These are phyloP conservation scores for Pao palembangensis DNA, from an alignment of 2,113 vertebrate species.

Conservation along the genomic window DNA sequence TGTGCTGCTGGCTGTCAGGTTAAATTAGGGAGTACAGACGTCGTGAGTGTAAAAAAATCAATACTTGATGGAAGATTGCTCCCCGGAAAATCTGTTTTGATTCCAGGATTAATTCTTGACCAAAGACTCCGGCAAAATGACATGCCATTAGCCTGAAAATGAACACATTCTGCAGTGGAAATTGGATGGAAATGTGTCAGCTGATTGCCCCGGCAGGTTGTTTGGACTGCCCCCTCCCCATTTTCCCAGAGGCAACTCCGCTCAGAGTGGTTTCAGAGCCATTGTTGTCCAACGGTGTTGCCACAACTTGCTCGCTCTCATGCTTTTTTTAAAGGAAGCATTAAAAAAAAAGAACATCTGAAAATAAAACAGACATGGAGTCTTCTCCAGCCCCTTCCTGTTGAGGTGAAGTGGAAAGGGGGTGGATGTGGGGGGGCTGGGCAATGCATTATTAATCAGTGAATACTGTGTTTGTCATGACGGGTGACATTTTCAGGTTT, in stretches of 20 bases:
- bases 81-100: conserved; percentile 99
- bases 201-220: conserved; percentile 93
- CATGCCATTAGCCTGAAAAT: conserved; percentile 99
- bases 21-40: conserved; percentile 99
- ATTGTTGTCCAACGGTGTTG: conserved; percentile 85
- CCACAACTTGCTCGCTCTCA: conserved; percentile 53
- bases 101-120: conserved; percentile 99
- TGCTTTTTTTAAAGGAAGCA: conserved; percentile 53
- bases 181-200: conserved; percentile 99
- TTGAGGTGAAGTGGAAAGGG: conserved; percentile 11
- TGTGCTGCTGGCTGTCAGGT: conserved; percentile 99
- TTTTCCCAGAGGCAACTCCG: conserved; percentile 75
- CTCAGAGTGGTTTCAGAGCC: conserved; percentile 88
- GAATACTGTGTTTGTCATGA: conserved; percentile 83
- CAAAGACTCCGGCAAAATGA: conserved; percentile 99
- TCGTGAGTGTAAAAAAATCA: conserved; percentile 99
- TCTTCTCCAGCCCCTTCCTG: conserved; percentile 31
- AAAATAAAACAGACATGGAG: conserved; percentile 83
- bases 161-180: conserved; percentile 99
- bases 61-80: conserved; percentile 99
- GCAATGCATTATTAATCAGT: conserved; percentile 89
- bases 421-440: conserved; percentile 55
- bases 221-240: conserved; percentile 62
- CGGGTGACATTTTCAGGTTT: conserved; percentile 64
- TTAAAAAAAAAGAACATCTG: conserved; percentile 81